These are phyloP conservation scores for Callimorpha dominula DNA, from an alignment of 2,888 invertebrate genomes.

Conservation along the genomic window DNA sequence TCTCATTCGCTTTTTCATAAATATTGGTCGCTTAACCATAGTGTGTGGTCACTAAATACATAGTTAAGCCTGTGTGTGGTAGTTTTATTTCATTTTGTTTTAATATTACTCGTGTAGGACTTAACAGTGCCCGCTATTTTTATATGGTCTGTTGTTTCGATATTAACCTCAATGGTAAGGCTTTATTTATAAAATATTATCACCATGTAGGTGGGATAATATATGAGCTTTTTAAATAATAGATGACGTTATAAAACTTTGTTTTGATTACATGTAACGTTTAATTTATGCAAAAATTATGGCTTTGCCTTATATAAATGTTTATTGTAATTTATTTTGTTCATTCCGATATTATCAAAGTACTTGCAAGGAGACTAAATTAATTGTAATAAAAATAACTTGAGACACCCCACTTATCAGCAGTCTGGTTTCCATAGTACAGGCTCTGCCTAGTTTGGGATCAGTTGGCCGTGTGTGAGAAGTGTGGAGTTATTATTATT, in stretches of 20 bases:
- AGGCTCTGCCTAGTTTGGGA: too few species aligned
- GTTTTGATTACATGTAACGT: slow-evolving; percentile 13
- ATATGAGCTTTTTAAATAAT: slow-evolving; percentile 7
- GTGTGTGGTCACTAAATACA: slow-evolving; percentile 6
- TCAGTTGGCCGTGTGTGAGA: too few species aligned
- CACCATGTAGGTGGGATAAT: slow-evolving; percentile 32
- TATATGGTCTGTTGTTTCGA: slow-evolving; percentile 6
- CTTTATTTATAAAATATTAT: slow-evolving; percentile 15
- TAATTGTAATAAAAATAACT: too few species aligned
- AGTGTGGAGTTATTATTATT: too few species aligned
- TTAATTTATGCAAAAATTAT: slow-evolving; percentile 1
- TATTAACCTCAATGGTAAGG: slow-evolving; percentile 11
- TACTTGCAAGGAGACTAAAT: background rate
- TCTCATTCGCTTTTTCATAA: background rate
- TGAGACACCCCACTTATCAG: too few species aligned
- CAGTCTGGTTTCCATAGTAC: too few species aligned
- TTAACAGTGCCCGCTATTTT: slow-evolving; percentile 18
- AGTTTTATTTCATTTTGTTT: background rate
- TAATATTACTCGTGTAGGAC: slow-evolving; percentile 9
- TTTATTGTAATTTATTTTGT: background rate
- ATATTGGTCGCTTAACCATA: background rate
- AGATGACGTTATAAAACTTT: slow-evolving; percentile 17
- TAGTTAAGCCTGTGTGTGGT: too few species aligned
- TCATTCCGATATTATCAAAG: background rate
- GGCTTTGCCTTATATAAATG: background rate